These are phyloP conservation scores for Cryptoleucopteryx plumbea DNA, from an alignment of 2,113 vertebrate genomes.

Conservation along the genomic window DNA sequence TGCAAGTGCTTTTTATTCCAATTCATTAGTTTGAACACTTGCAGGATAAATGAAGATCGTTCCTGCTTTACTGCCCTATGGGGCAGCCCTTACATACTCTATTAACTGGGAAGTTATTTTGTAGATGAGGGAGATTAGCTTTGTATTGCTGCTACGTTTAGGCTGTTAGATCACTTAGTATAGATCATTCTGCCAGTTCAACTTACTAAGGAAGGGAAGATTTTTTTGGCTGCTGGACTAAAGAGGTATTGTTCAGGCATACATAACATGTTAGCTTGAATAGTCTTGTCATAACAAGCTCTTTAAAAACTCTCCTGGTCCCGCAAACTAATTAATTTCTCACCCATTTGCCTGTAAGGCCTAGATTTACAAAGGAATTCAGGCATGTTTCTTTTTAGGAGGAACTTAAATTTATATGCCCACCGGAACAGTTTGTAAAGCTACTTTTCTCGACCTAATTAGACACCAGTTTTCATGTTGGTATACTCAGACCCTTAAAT, in stretches of 20 bases:
- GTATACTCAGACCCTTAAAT: background rate
- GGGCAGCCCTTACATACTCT: background rate
- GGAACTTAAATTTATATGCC: background rate
- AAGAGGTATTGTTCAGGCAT: background rate
- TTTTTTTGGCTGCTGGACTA: background rate
- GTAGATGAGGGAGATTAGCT: background rate
- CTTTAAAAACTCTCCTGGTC: background rate
- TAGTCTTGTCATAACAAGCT: background rate
- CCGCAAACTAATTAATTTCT: constrained; percentile 6
- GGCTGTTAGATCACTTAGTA: constrained; percentile 15
- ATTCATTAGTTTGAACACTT: background rate
- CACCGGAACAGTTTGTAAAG: background rate
- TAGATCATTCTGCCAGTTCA: background rate
- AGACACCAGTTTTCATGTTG: background rate
- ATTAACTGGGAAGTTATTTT: background rate
- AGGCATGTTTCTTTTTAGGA: background rate
- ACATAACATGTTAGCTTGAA: background rate
- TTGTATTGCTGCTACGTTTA: background rate
- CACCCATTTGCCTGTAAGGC: background rate
- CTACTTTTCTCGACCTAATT: background rate
- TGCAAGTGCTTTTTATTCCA: background rate
- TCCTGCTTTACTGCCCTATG: background rate
- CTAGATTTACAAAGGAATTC: background rate
- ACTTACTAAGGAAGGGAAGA: background rate
- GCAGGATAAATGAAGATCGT: background rate